Evolutionary conservation across 2,113 vertebrate species (phyloP).

Genomic region (Marcusenius ussheri): DNA sequence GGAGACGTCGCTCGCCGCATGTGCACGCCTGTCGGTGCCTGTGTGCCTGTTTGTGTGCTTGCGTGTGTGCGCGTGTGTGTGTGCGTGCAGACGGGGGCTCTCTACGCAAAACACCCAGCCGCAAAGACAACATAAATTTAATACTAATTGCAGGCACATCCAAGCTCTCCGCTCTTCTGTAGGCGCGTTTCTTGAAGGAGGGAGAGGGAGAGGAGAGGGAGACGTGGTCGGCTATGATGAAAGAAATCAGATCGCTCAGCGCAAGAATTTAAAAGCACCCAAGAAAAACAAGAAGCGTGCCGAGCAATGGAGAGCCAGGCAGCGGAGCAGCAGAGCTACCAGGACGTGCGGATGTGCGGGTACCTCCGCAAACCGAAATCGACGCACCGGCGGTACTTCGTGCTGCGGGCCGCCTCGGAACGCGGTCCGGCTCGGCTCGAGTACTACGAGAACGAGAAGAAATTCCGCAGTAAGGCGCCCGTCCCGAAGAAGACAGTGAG

Average conservation of each 20-base stretch:
- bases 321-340: conserved; percentile 51
- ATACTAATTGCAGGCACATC: background rate
- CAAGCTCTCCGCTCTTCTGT: background rate
- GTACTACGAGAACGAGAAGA: conserved; percentile 72
- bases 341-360: conserved; percentile 68
- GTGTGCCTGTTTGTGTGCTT: conserved; percentile 12
- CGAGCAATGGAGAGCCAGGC: conserved; percentile 64
- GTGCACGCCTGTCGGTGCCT: conserved; percentile 47
- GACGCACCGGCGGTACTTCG: conserved; percentile 70
- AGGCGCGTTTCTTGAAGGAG: background rate
- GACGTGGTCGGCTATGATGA: conserved; percentile 40
- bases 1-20: conserved; percentile 44
- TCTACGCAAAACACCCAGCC: conserved; percentile 6
- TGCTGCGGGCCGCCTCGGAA: conserved; percentile 62
- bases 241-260: conserved; percentile 41
- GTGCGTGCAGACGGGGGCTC: conserved; percentile 27
- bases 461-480: conserved; percentile 67
- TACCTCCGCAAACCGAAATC: conserved; percentile 78
- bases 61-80: background rate
- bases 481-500: conserved; percentile 60
- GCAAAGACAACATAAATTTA: conserved; percentile 20
- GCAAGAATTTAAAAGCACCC: conserved; percentile 28
- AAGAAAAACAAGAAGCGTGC: conserved; percentile 24
- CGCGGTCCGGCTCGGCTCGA: conserved; percentile 65
- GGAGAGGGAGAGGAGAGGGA: conserved; percentile 5